Evolutionary conservation across 2,888 invertebrate species (phyloP), one percentile per base, ranked within the genome.

Genomic region (Sinopyrophorus schimmeli): DNA sequence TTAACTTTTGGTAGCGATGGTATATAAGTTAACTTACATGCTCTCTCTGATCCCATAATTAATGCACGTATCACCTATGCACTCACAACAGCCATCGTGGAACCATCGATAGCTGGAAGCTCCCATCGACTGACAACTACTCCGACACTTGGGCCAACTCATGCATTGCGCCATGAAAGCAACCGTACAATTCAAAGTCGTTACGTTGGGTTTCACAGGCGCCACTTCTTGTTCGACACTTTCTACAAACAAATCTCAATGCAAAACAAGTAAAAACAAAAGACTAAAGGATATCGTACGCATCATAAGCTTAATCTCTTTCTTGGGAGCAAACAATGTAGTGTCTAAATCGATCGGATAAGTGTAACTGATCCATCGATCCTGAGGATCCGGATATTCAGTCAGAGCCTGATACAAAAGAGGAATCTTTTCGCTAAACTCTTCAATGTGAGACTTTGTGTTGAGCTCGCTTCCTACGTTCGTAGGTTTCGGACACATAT

Each of bases 41-140:
- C 89, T 89, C 67, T 92, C 89, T 64, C 89, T 89, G 52, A 92
- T 86, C 1, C 94, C 95, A 71, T 92, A 94, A 69, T 90, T 90
- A 55, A 92, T 80, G 69, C 94, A 95, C 31, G 86, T 87, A 55
- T 86, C 84, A 1, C 94, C 93, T 35, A 94, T 84, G 69, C 95
- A 95, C 72, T 95, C 90, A 70, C 95, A 95, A 69, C 95, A 95
- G 1, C 93, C 94, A 67, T 93, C 90, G 72, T 93, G 92, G 74
- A 94, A 94, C 93, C 94, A 94, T 63, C 94, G 84, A 76, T 80
- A 92, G 65, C 86, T 86, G 35, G 85, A 81, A 1, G 92, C 84
- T 20, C 91, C 91, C 86, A 91, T 90, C 6, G 88, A 86, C 58
- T 80, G 78, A 68, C 95, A 95, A 14, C 86, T 84, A 34, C 82